Conservation (phyloP, 2,888 invertebrate genomes). For the Hydroisotoma schaefferi region DNA sequence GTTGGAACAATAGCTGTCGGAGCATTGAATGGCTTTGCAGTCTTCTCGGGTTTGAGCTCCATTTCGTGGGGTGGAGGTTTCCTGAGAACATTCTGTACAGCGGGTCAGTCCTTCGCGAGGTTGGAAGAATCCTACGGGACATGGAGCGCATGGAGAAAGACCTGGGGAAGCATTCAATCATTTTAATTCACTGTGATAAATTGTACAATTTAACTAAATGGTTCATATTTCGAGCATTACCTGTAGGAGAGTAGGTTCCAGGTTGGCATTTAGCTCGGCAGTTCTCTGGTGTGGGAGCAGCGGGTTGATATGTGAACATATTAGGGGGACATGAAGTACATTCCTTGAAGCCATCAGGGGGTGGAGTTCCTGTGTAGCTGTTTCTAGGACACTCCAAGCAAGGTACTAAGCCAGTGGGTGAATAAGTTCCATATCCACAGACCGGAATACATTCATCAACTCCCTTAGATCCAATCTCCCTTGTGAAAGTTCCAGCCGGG, state of each 20-base stretch:
- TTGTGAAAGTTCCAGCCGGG: constrained; percentile 87
- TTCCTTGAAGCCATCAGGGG: constrained; percentile 85
- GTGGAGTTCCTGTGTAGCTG: constrained; percentile 82
- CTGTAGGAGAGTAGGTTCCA: constrained; percentile 88
- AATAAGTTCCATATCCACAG: constrained; percentile 93
- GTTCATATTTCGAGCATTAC: too few relatives aligned
- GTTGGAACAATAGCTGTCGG: constrained; percentile 82
- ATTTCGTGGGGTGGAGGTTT: constrained; percentile 76
- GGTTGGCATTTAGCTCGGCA: constrained; percentile 85
- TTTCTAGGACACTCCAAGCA: constrained; percentile 92
- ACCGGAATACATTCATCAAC: constrained; percentile 84
- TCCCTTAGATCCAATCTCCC: constrained; percentile 83
- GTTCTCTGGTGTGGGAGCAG: constrained; percentile 75
- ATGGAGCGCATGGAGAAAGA: constrained; percentile 85
- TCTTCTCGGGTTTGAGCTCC: constrained; percentile 80
- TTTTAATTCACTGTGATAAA: too few relatives aligned
- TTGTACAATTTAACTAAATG: too few relatives aligned
- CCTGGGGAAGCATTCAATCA: too few relatives aligned
- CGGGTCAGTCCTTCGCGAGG: constrained; percentile 75
- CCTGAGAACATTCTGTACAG: constrained; percentile 86
- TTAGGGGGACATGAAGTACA: constrained; percentile 89
- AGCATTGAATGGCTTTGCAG: constrained; percentile 81
- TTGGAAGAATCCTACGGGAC: constrained; percentile 90
- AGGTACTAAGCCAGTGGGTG: constrained; percentile 87
- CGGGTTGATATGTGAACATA: constrained; percentile 84